Evolutionary conservation across 2,113 vertebrate genomes (phyloP).

Genomic region (Thomomys bottae): DNA sequence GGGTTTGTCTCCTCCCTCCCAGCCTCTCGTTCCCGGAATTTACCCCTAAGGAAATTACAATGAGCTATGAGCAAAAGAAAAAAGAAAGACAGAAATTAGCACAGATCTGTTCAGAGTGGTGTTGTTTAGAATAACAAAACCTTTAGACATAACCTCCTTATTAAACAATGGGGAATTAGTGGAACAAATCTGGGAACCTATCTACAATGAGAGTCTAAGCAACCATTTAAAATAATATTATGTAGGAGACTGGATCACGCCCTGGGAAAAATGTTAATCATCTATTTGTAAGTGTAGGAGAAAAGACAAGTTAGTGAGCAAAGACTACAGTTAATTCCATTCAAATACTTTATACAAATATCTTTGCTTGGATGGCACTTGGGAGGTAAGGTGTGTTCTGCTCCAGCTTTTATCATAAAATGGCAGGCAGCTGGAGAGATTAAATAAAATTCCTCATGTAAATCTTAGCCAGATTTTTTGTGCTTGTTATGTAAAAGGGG

Average conservation of each 20-base stretch:
- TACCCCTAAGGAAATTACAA: constrained; percentile 56
- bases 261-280: neutral
- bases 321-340: neutral
- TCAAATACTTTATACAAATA: neutral
- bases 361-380: neutral
- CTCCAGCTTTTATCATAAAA: neutral
- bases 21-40: constrained; percentile 65
- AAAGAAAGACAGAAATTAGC: constrained; percentile 20
- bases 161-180: constrained; percentile 56
- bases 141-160: constrained; percentile 33
- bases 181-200: constrained; percentile 42
- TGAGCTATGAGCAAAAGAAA: neutral
- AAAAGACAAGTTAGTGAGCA: neutral
- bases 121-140: constrained; percentile 57
- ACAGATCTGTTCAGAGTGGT: neutral
- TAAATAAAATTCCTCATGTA: neutral
- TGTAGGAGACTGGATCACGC: neutral
- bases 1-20: constrained; percentile 44
- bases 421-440: neutral
- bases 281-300: neutral
- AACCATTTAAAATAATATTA: constrained; percentile 17
- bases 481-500: neutral
- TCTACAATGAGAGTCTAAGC: neutral
- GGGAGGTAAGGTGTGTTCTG: neutral
- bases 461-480: neutral